Base-by-base conservation (phyloP, 2,888 invertebrate genomes). In the Xestia rhomboidea region DNA sequence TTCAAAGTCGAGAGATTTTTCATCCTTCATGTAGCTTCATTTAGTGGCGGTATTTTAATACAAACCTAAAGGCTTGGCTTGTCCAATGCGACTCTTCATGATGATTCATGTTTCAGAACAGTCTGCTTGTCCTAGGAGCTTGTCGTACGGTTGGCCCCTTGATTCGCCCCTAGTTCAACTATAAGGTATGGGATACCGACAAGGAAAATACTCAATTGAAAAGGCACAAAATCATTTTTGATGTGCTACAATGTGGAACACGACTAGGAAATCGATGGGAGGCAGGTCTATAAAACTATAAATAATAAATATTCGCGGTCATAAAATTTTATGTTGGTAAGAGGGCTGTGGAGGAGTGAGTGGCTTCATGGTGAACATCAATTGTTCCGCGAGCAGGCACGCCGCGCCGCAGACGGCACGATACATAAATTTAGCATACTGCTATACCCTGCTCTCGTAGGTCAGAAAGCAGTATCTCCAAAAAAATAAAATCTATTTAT, bases 281-380 rank as follows among this genome's bases (percentile, higher is more conserved):
- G 90, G 91, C 89, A 92, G 88, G 90, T 90, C 92, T 92, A 93
- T 94, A 93, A 93, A 94, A 94, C 95, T 94, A 94, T 95, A 95
- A 95, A 95, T 95, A 94, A 95, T 94, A 95, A 95, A 95, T 95
- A 94, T 95, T 94, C 93, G 92, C 91, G 88, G 91, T 90, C 93
- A 93, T 96, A 96, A 95, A 95, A 94, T 95, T 95, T 95, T 95
- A 96, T 95, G 94, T 91, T 87, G 90, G 91, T 90, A 90, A 92
- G 93, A 92, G 90, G 82, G 84, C 75, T 79, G 68, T 73, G 81
- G 88, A 87, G 84, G 80, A 89, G 77, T 66, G 83, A 86, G 83
- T 82, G 90, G 90, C 89, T 93, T 91, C 92, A 91, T 89, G 90
- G 92, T 89, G 90, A 89, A 90, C 91, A 92, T 92, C 92, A 93